Evolutionary conservation across 2,888 invertebrate genomes (phyloP), one percentile per base, ranked within the genome.

Genomic region (Melieria omissa): DNA sequence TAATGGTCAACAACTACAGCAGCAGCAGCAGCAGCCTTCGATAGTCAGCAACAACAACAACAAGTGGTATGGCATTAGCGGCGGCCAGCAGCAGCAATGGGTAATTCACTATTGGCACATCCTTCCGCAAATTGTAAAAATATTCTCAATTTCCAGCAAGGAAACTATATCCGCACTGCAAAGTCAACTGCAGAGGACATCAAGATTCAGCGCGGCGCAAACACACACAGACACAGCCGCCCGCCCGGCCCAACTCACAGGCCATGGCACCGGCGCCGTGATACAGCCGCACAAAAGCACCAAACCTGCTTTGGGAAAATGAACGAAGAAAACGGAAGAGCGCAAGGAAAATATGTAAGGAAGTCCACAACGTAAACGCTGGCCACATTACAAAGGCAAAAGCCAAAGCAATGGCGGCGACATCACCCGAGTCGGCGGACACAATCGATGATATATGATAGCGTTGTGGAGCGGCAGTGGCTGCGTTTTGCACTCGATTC

Each of bases 181-280:
- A 52, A 52, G 52, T 52, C 52, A 52, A 9, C 52, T 52, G 8
- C 52, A 52, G 52, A 52, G 52, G 52, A 52, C 52, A 9, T 29
- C 29, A 29, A 29, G 6, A 52, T 52, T 52, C 52, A 52, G 14
- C 14, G 9, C 52, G 5, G 52, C 52, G 7, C 12, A 52, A 16
- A 16, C 16, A 16, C 16, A 16, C n/a, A n/a, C n/a, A n/a, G n/a
- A n/a, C n/a, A n/a, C n/a, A n/a, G n/a, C n/a, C n/a, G n/a, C n/a
- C n/a, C n/a, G n/a, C n/a, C n/a, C n/a, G n/a, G 29, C 29, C 29
- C 29, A 29, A 29, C 29, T 29, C 29, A 29, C 29, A 29, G 29
- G 29, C 29, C 29, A 29, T 29, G 29, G 29, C 29, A 29, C 29
- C 29, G 29, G 29, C 29, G 29, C 29, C 29, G 29, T 29, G 29